Percentiles rank a stretch among this genome's conserved stretches.
These are phyloP conservation scores for Epirrhoe tristata DNA, from an alignment of 2,888 invertebrate genomes.

Conservation along the genomic window DNA sequence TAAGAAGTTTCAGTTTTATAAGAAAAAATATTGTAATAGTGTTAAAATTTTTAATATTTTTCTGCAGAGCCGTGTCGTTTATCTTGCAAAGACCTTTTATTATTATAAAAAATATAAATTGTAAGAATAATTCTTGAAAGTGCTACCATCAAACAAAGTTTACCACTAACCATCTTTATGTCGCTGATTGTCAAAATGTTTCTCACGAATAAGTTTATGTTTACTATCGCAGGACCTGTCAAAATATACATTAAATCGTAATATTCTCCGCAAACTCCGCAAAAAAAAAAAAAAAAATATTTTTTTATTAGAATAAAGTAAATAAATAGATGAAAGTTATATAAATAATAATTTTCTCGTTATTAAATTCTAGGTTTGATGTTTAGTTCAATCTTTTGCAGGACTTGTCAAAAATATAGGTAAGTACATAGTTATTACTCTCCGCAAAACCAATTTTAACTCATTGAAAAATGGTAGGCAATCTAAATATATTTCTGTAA, in stretches of 20 bases:
- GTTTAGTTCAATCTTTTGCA: no score
- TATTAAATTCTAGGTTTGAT: no score
- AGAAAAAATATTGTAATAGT: no score
- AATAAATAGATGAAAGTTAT: no score
- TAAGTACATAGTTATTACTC: no score
- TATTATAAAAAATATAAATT: slow-evolving; percentile 1
- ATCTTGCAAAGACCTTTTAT: slow-evolving; percentile 14
- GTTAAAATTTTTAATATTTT: neutral
- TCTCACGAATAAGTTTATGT: slow-evolving; percentile 99
- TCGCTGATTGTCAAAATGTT: slow-evolving; percentile 99
- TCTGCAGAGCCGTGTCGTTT: slow-evolving; percentile 12
- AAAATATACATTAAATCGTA: slow-evolving; percentile 7
- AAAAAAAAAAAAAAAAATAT: neutral
- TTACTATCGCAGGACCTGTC: slow-evolving; percentile 96
- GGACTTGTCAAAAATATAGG: no score
- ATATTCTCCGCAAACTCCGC: neutral
- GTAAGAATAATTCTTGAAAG: slow-evolving; percentile 8
- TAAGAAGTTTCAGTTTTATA: no score
- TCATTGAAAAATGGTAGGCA: no score
- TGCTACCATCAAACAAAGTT: slow-evolving; percentile 16
- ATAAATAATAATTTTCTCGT: no score
- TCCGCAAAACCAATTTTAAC: no score
- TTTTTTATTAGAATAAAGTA: no score
- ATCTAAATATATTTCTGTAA: no score
- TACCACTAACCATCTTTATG: slow-evolving; percentile 99